Evolutionary conservation across 2,113 vertebrate species (phyloP).

Genomic region (Picathartes gymnocephalus): DNA sequence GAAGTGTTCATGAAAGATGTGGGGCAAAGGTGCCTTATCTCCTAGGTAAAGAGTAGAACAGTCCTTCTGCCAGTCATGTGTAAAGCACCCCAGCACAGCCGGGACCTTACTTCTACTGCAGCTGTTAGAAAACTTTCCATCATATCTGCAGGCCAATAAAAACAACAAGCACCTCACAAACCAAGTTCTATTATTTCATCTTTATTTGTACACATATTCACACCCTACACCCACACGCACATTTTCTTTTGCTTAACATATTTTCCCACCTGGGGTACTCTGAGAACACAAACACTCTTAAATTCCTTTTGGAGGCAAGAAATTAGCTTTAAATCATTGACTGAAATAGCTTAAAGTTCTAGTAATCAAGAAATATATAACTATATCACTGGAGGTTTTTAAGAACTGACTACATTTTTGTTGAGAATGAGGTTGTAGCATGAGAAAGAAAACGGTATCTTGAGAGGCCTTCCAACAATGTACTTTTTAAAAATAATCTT

Average conservation of each 20-base stretch:
- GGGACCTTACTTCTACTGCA: neutral
- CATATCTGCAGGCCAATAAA: neutral
- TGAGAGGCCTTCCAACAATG: neutral
- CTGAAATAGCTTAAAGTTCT: neutral
- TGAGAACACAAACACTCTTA: neutral
- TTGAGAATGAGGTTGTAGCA: rapidly evolving
- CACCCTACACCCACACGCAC: neutral
- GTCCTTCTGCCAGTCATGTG: neutral
- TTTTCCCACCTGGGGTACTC: neutral
- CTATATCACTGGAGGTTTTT: neutral
- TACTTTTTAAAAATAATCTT: neutral
- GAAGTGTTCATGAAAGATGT: neutral
- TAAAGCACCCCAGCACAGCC: neutral
- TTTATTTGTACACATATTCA: neutral
- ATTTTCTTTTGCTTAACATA: neutral
- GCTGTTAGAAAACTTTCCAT: neutral
- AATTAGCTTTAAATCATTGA: neutral
- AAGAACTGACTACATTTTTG: neutral
- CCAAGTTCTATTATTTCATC: neutral
- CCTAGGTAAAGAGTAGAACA: rapidly evolving
- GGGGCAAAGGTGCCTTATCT: neutral
- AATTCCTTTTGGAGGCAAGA: neutral
- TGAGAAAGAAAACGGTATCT: neutral
- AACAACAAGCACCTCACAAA: neutral
- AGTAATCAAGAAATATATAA: neutral